These are phyloP conservation scores for Rhopalosiphum padi DNA, from an alignment of 1,140 invertebrate species.

Conservation along the genomic window DNA sequence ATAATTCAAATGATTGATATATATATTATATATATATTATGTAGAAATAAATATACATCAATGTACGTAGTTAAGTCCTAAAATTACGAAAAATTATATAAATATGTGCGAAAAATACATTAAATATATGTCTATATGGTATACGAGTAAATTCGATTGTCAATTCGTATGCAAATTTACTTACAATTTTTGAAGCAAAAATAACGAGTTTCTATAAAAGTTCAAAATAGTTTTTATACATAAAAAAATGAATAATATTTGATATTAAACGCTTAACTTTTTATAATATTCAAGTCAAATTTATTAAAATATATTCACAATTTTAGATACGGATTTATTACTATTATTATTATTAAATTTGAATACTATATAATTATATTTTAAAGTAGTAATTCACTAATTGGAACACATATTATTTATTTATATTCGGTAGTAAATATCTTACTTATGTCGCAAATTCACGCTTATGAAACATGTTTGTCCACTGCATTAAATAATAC, in stretches of 20 bases:
- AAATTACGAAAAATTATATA: background rate
- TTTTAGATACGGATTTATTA: background rate
- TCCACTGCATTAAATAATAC: background rate
- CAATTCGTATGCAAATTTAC: background rate
- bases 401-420: background rate
- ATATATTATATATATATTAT: background rate
- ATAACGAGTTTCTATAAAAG: background rate
- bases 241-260: background rate
- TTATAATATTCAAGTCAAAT: background rate
- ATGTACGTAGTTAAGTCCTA: background rate
- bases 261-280: background rate
- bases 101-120: background rate
- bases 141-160: background rate
- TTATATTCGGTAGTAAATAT: background rate
- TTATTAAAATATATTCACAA: background rate
- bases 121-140: background rate
- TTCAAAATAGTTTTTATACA: background rate
- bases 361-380: background rate
- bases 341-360: background rate
- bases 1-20: background rate
- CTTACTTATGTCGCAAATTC: background rate
- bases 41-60: background rate
- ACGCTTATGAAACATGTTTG: background rate
- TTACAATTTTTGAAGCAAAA: background rate
- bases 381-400: background rate